phyloP scores from a whole-genome alignment of 2,797 vertebrate species.

The Peromyscus attwateri region DNA sequence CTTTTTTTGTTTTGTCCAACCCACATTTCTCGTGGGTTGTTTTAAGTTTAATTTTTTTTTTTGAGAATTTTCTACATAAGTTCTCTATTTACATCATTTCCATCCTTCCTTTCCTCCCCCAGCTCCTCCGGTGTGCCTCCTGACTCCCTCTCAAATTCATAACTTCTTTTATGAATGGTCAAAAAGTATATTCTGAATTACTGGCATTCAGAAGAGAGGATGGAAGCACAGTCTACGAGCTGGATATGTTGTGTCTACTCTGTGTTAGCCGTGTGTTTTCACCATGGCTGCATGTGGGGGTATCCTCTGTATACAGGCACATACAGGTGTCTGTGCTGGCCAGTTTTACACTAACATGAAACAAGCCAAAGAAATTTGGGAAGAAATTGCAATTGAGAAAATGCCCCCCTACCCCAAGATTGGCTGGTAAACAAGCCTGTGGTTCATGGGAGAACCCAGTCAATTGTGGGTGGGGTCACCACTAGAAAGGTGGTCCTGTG shows the following conservation, averaged over 20 bases:
- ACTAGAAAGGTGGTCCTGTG: neutral
- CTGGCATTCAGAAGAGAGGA: slow-evolving; percentile 11
- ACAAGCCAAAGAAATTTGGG: neutral
- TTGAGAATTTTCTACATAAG: neutral
- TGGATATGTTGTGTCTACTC: neutral
- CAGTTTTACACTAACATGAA: neutral
- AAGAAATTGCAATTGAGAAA: neutral
- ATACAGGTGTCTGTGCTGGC: neutral
- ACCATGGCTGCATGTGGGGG: neutral
- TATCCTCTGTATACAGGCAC: neutral
- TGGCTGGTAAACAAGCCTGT: neutral
- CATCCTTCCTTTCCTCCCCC: neutral
- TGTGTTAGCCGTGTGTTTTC: slow-evolving; percentile 24
- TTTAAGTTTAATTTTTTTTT: neutral
- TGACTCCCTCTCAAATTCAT: neutral
- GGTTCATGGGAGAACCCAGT: neutral
- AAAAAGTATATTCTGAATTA: slow-evolving; percentile 37
- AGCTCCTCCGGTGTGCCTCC: neutral
- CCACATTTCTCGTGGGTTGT: neutral
- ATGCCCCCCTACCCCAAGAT: neutral
- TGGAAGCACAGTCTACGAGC: neutral
- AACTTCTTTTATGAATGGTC: neutral
- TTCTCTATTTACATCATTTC: neutral
- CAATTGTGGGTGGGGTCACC: neutral
- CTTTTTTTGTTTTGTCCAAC: neutral